Evolutionary conservation across 2,113 vertebrate genomes (phyloP).

Genomic region (Sylvilagus bachmani): DNA sequence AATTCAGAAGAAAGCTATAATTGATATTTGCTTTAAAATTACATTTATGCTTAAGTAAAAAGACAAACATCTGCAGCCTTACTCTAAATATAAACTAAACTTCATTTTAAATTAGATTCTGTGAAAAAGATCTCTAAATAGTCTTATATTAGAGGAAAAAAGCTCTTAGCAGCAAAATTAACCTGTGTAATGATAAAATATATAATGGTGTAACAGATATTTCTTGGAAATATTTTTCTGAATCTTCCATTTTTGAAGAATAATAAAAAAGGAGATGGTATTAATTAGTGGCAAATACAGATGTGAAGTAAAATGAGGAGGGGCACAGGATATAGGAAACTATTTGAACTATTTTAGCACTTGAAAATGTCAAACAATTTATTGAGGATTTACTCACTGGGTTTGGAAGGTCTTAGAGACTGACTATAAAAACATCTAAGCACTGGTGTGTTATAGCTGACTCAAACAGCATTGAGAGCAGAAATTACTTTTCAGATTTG

Average conservation of each 20-base stretch:
- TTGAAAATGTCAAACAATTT: constrained; percentile 88
- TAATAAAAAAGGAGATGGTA: constrained; percentile 77
- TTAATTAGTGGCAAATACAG: constrained; percentile 84
- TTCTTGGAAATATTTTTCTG: constrained; percentile 54
- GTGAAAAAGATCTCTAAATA: constrained; percentile 67
- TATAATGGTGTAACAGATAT: constrained; percentile 15
- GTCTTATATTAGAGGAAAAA: constrained; percentile 41
- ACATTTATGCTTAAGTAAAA: constrained; percentile 59
- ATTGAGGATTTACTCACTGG: constrained; percentile 84
- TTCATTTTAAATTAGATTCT: constrained; percentile 50
- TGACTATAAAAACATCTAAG: constrained; percentile 83
- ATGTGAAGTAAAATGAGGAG: constrained; percentile 84
- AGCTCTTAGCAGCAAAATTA: constrained; percentile 59
- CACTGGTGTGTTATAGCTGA: constrained; percentile 50
- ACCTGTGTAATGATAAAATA: constrained; percentile 66
- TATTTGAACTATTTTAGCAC: constrained; percentile 88
- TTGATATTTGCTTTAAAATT: constrained; percentile 69
- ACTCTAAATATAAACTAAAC: constrained; percentile 78
- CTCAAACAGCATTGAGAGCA: constrained; percentile 53
- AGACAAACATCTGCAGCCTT: constrained; percentile 64
- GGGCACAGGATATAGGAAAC: constrained; percentile 87
- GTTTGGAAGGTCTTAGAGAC: constrained; percentile 82
- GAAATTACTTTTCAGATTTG: constrained; percentile 22
- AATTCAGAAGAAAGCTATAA: constrained; percentile 63
- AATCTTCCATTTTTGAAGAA: constrained; percentile 66